Conservation (phyloP, 2,888 invertebrate species). For the Dicroscelio sp. region DNA sequence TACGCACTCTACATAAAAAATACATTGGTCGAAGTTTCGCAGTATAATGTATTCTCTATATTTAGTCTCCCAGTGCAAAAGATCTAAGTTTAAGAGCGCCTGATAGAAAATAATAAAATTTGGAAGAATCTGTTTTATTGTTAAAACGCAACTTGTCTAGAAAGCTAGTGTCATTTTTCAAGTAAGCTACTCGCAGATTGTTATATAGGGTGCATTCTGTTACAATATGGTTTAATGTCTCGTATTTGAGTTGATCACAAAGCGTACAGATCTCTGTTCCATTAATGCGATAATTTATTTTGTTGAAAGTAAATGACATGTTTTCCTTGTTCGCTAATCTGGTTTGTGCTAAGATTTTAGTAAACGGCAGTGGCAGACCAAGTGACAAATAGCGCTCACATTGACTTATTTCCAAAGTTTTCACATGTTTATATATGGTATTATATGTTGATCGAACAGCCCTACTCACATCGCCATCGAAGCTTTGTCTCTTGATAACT, state of each 20-base stretch:
- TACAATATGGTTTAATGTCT: slow-evolving; percentile 22
- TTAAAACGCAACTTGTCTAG: no score
- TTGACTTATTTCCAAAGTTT: not conserved
- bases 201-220: slow-evolving; percentile 1
- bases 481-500: not conserved
- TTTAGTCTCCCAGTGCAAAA: not conserved
- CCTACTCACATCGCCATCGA: not conserved
- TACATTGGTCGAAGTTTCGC: no score
- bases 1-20: no score
- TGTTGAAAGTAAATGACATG: slow-evolving; percentile 3
- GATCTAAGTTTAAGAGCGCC: not conserved
- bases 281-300: slow-evolving; percentile 16
- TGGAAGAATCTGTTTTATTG: not conserved
- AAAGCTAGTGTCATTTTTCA: not conserved
- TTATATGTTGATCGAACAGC: not conserved
- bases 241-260: not conserved
- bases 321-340: not conserved
- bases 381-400: slow-evolving; percentile 4
- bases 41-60: no score
- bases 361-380: not conserved
- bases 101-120: not conserved
- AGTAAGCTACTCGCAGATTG: not conserved
- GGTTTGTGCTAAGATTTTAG: not conserved
- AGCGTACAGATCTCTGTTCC: not conserved
- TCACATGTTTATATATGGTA: not conserved